Percentiles rank a stretch among this genome's conserved stretches.
Evolutionary conservation across 2,888 invertebrate species (phyloP).

Genomic region (Harpalus rubripes): DNA sequence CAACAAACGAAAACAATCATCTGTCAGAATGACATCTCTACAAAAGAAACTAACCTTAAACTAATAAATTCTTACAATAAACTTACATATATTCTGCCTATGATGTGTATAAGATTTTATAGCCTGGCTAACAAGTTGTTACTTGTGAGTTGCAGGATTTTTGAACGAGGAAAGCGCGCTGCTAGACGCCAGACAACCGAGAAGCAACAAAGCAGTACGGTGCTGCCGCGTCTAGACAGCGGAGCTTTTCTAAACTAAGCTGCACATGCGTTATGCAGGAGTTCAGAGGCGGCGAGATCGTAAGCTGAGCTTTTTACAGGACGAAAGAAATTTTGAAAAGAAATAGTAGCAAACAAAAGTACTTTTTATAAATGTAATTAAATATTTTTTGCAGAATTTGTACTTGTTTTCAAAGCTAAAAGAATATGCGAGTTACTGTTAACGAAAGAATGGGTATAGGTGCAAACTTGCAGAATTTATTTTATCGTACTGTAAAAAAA

Average conservation of each 20-base stretch:
- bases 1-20: conserved; percentile 42
- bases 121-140: background rate
- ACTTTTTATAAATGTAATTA: background rate
- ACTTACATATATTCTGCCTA: conserved; percentile 4
- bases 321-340: background rate
- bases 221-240: conserved; percentile 22
- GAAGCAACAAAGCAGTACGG: conserved; percentile 31
- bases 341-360: background rate
- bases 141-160: conserved; percentile 21
- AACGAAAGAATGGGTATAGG: too few relatives aligned
- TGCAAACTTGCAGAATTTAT: too few relatives aligned
- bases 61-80: conserved; percentile 13
- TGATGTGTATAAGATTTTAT: background rate
- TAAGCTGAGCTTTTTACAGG: conserved; percentile 1
- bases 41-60: conserved; percentile 6
- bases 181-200: conserved; percentile 25
- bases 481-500: too few relatives aligned
- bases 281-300: conserved; percentile 4
- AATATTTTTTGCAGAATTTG: background rate
- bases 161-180: conserved; percentile 39
- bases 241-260: conserved; percentile 39
- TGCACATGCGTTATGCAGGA: conserved; percentile 53
- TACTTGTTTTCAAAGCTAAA: too few relatives aligned
- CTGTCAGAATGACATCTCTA: background rate
- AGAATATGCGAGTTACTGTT: too few relatives aligned